phyloP scores from a whole-genome alignment of 2,113 vertebrate species.

The cattle (Bos taurus) region DNA sequence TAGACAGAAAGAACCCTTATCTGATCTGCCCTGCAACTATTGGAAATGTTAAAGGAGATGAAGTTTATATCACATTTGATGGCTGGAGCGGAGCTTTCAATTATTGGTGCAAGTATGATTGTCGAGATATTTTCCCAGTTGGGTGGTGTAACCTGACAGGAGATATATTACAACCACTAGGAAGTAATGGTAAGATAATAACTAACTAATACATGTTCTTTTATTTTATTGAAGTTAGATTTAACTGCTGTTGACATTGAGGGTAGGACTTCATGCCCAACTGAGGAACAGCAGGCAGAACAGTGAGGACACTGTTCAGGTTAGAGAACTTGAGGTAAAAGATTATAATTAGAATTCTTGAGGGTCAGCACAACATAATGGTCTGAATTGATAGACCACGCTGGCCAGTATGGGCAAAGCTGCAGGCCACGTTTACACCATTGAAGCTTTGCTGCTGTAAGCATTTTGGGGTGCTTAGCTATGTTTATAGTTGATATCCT shows the following conservation, averaged over 20 bases:
- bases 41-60: slow-evolving; percentile 90
- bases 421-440: background rate
- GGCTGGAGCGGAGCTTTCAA: slow-evolving; percentile 95
- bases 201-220: slow-evolving; percentile 59
- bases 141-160: slow-evolving; percentile 95
- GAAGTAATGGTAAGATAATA: slow-evolving; percentile 89
- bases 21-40: slow-evolving; percentile 97
- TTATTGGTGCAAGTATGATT: slow-evolving; percentile 97
- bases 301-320: background rate
- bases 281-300: background rate
- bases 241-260: background rate
- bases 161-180: slow-evolving; percentile 93
- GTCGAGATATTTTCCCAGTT: slow-evolving; percentile 95
- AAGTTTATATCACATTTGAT: slow-evolving; percentile 95
- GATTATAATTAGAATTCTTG: slow-evolving; percentile 36
- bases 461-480: background rate
- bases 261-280: background rate
- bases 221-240: slow-evolving; percentile 36
- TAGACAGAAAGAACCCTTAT: slow-evolving; percentile 96
- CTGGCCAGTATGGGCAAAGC: background rate
- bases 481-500: slow-evolving; percentile 26
- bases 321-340: background rate
- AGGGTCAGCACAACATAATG: background rate
- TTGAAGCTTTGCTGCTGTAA: background rate
- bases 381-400: background rate